Base-by-base conservation (phyloP, 1,140 invertebrate genomes). In the Nixonia krombeini region DNA sequence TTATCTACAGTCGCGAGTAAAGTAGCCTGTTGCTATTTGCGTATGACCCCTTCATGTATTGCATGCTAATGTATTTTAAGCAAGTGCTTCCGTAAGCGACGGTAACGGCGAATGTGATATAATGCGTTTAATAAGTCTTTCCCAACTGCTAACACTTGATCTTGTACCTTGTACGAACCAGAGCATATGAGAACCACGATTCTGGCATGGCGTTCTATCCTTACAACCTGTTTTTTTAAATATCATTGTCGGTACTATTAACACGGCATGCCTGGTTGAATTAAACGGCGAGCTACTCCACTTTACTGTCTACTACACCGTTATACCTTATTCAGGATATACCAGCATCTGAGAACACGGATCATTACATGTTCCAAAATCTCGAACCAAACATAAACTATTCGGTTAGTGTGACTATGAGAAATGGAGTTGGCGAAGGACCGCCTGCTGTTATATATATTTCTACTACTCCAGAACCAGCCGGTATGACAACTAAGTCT, bases 401-500 rank as follows among this genome's bases (percentile, higher is more conserved):
- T 76, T 88, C 88, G 4, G 85, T 96, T 1, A 89, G 90, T 1
- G 86, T 97, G 6, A 88, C 90, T 0, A 94, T 94, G 87, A 87
- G 91, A 68, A 97, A 96, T 78, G 86, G 87, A 0, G 88, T 90
- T 15, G 95, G 95, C 0, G 90, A 93, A 73, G 94, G 95, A 12
- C 93, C 93, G 0, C 77, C 88, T 1, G 88, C 89, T 1, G 84
- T 82, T 1, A 87, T 87, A 3, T 81, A 85, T 25, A 88, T 93
- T 7, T 87, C 87, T 2, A 95, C 94, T 1, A 89, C 89, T 1
- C 83, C 87, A 8, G 83, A 88, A 77, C 87, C 89, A 28, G 86
- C 86, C 77, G 88, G 91, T 92, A 87, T 79, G 78, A n/a, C n/a
- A n/a, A n/a, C n/a, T n/a, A n/a, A n/a, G n/a, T n/a, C n/a, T n/a